Evolutionary conservation across 1,140 invertebrate species (phyloP), one percentile per base, ranked within the genome.

Genomic region (Galleria mellonella): DNA sequence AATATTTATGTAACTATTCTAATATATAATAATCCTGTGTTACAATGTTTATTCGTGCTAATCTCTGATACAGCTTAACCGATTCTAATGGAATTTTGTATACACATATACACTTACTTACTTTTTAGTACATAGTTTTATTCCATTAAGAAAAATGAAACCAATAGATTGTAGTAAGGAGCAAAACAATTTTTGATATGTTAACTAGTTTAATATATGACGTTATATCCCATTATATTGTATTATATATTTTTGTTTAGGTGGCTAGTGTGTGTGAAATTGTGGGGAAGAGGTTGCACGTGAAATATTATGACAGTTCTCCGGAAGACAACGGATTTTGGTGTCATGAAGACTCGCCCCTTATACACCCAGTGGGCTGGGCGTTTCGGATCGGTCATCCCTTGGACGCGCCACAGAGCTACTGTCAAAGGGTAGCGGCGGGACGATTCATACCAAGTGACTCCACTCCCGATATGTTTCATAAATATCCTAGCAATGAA

Each of bases 301-400:
- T 98, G 0, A 92, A 92, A 58, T 99, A 99, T 86, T 96, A 94
- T 60, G 94, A 97, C 59, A 92, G 93, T 38, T 87, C 90, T 6
- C 89, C 91, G 1, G 91, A 92, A 37, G 92, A 93, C 64, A 93
- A 94, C 63, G 95, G 93, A 5, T 98, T 98, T 82, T 99, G 97
- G 97, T 98, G 96, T 68, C 97, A 98, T 60, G 95, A 97, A 79
- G 94, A 96, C 70, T 98, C 96, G 0, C 94, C 96, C 0, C 87
- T 98, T 4, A 95, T 99, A 50, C 97, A 99, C 87, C 96, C 95
- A 2, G 94, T 98, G 2, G 97, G 97, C 9, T 99, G 97, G 97
- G 95, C 97, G 75, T 92, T 76, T 79, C 92, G 63, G 90, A 96
- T 77, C 0, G 97, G 96, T 0, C 97, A 98, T 69, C 90, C 92